phyloP scores from a whole-genome alignment of 2,888 invertebrate species.

The Mesoligia furuncula region DNA sequence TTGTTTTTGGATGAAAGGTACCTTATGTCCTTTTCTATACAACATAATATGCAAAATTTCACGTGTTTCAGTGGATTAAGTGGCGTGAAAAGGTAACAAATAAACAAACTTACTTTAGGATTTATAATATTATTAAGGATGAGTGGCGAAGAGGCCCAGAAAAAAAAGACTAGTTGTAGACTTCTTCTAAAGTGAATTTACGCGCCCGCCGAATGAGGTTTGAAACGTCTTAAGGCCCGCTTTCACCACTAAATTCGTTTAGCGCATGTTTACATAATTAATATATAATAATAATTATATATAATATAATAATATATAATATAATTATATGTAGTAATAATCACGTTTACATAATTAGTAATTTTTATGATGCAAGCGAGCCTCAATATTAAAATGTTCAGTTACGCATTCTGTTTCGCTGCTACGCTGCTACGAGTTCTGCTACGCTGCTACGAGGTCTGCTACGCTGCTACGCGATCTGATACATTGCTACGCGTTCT shows the following conservation, averaged over 20 bases:
- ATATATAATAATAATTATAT: too few species aligned
- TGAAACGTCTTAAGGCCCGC: background rate
- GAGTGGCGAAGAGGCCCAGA: too few species aligned
- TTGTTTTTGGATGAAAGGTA: too few species aligned
- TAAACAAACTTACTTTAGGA: background rate
- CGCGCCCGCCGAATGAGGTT: background rate
- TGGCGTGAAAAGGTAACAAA: background rate
- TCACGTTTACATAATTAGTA: background rate
- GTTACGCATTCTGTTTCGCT: background rate
- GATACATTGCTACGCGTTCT: too few species aligned
- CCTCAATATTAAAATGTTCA: background rate
- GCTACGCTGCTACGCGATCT: background rate
- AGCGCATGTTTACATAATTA: background rate
- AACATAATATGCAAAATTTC: background rate
- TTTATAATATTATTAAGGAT: too few species aligned
- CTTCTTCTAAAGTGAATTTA: background rate
- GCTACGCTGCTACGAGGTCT: background rate
- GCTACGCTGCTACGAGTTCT: background rate
- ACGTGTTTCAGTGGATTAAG: background rate
- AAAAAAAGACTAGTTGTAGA: background rate
- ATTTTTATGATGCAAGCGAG: background rate
- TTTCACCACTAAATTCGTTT: background rate
- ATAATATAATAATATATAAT: too few species aligned
- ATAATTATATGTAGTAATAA: too few species aligned
- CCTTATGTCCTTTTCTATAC: too few species aligned